Conservation (phyloP, 2,113 vertebrate species). For the Pluvialis apricaria region DNA sequence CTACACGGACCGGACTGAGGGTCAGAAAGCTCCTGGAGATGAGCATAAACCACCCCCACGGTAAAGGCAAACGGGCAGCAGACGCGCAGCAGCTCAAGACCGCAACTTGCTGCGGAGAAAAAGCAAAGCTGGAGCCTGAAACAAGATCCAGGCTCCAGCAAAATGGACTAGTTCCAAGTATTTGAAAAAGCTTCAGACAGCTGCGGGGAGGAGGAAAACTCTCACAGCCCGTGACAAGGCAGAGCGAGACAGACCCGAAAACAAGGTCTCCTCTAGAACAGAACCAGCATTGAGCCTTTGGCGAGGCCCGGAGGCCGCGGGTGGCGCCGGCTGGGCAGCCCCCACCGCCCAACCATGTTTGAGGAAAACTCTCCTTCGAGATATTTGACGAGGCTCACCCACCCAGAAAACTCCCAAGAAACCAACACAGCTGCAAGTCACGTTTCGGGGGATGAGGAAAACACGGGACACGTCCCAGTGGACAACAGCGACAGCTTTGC, state of each 20-base stretch:
- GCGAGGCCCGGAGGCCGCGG: not conserved
- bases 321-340: conserved; percentile 14
- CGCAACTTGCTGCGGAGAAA: not conserved
- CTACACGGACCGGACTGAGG: accelerated
- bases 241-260: conserved; percentile 21
- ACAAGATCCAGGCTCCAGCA: conserved; percentile 46
- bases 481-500: not conserved
- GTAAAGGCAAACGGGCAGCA: not conserved
- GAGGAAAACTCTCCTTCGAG: conserved; percentile 19
- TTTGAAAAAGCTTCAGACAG: conserved; percentile 53
- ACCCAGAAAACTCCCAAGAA: not conserved
- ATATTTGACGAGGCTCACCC: not conserved
- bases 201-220: conserved; percentile 53
- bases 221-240: not conserved
- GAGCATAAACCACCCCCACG: not conserved
- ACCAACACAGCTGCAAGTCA: not conserved
- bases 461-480: not conserved
- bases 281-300: not conserved
- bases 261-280: conserved; percentile 67
- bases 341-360: conserved; percentile 31
- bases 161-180: conserved; percentile 65
- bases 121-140: conserved; percentile 55
- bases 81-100: not conserved
- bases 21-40: not conserved
- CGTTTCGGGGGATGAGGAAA: not conserved